Percentiles rank a stretch among this genome's conserved stretches.
Evolutionary conservation across 2,888 invertebrate genomes (phyloP).

Genomic region (Gandaritis pyraliata): DNA sequence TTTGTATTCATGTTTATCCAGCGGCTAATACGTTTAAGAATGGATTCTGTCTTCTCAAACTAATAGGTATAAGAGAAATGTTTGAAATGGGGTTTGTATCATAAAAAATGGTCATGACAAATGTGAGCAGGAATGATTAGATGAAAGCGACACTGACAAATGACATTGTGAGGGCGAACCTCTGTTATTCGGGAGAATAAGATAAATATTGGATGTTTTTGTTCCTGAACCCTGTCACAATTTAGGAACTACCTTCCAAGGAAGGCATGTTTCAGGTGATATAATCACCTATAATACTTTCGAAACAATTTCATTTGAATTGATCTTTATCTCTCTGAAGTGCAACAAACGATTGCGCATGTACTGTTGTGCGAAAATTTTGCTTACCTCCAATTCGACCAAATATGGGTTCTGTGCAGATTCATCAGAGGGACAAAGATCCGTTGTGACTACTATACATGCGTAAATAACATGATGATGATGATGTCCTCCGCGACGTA

Average conservation of each 20-base stretch:
- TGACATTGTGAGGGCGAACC: slow-evolving; percentile 62
- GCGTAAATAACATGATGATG: too few species aligned
- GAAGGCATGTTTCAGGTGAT: slow-evolving; percentile 12
- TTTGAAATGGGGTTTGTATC: slow-evolving; percentile 26
- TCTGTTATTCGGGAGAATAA: slow-evolving; percentile 72
- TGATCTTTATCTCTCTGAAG: too few species aligned
- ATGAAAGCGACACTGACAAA: slow-evolving; percentile 71
- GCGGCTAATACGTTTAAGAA: background rate
- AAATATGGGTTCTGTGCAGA: too few species aligned
- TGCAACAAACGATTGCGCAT: too few species aligned
- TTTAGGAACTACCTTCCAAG: slow-evolving; percentile 49
- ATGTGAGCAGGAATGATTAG: slow-evolving; percentile 68
- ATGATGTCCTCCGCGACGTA: too few species aligned
- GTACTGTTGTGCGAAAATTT: too few species aligned
- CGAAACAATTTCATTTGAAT: too few species aligned
- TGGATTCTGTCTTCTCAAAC: slow-evolving; percentile 11
- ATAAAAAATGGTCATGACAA: slow-evolving; percentile 61
- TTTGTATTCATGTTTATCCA: background rate
- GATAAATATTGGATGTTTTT: slow-evolving; percentile 65
- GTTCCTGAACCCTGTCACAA: slow-evolving; percentile 48
- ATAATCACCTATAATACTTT: too few species aligned
- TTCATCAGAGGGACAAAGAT: too few species aligned
- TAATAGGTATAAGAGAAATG: slow-evolving; percentile 32
- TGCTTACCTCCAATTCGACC: too few species aligned
- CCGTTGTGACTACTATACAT: too few species aligned